phyloP scores from a whole-genome alignment of 2,888 invertebrate genomes.

The Carabus problematicus region DNA sequence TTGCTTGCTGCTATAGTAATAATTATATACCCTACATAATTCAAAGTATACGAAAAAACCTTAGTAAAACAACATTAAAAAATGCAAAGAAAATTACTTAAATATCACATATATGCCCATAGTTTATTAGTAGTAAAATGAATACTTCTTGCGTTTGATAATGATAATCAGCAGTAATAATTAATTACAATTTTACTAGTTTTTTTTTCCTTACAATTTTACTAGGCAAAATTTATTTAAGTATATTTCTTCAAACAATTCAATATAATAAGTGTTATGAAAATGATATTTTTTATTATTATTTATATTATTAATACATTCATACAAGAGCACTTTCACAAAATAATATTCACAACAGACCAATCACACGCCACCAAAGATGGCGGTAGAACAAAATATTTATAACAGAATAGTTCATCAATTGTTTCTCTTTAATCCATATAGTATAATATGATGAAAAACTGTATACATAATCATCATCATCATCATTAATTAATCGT shows the following conservation, averaged over 20 bases:
- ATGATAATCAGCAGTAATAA: no score
- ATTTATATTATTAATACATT: conserved; percentile 36
- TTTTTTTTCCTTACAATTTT: no score
- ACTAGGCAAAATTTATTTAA: conserved; percentile 4
- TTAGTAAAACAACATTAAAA: no score
- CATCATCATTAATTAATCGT: no score
- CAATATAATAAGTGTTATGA: conserved; percentile 21
- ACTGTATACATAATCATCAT: background rate
- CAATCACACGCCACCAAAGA: conserved; percentile 15
- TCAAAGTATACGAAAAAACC: no score
- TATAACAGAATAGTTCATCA: conserved; percentile 27
- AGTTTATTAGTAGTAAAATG: no score
- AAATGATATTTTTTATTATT: conserved; percentile 23
- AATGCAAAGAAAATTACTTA: background rate
- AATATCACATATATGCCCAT: conserved; percentile 4
- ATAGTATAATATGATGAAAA: conserved; percentile 12
- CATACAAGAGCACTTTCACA: conserved; percentile 39
- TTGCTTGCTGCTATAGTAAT: no score
- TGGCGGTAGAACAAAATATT: conserved; percentile 18
- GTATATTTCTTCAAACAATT: conserved; percentile 20
- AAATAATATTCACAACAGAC: conserved; percentile 22
- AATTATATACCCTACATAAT: no score
- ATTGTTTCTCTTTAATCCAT: conserved; percentile 6
- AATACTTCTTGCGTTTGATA: no score
- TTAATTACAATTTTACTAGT: no score